Evolutionary conservation across 35 echinoderm and acorn worm genomes (phyloP).

Genomic region (Lytechinus pictus): DNA sequence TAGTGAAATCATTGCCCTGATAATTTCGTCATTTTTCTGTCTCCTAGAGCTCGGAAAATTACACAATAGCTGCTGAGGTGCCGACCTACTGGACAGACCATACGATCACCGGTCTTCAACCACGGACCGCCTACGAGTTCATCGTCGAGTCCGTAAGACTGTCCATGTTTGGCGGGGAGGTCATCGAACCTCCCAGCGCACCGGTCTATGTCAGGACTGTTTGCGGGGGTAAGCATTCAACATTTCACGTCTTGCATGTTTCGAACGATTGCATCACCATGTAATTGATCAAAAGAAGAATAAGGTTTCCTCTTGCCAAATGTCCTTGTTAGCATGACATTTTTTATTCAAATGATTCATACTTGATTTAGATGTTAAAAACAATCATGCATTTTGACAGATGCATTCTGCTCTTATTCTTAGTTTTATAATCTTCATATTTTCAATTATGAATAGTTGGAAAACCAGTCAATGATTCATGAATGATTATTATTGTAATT

Average conservation of each 20-base stretch:
- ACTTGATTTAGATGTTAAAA: not conserved
- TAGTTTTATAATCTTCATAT: too few relatives aligned
- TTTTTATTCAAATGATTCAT: not conserved
- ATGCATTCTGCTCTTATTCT: too few relatives aligned
- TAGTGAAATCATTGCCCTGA: too few relatives aligned
- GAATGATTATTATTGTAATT: too few relatives aligned
- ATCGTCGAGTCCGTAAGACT: slow-evolving; percentile 62
- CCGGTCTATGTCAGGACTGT: slow-evolving; percentile 56
- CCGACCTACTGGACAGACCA: slow-evolving; percentile 52
- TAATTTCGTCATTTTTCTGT: not conserved
- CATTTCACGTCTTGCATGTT: not conserved
- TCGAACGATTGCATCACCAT: too few relatives aligned
- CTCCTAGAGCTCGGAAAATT: not conserved
- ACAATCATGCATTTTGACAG: not conserved
- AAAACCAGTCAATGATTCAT: too few relatives aligned
- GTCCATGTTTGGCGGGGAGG: slow-evolving; percentile 52
- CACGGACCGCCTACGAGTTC: slow-evolving; percentile 72
- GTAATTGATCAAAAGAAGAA: too few relatives aligned
- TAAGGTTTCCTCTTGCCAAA: not conserved
- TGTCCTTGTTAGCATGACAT: not conserved
- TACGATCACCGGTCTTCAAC: slow-evolving; percentile 57
- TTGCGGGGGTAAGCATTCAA: slow-evolving; percentile 63
- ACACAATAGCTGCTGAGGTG: slow-evolving; percentile 41
- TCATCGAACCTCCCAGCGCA: slow-evolving; percentile 46
- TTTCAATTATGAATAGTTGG: too few relatives aligned